Evolutionary conservation across 2,797 vertebrate species (phyloP).

Genomic region (Thamnophis elegans): DNA sequence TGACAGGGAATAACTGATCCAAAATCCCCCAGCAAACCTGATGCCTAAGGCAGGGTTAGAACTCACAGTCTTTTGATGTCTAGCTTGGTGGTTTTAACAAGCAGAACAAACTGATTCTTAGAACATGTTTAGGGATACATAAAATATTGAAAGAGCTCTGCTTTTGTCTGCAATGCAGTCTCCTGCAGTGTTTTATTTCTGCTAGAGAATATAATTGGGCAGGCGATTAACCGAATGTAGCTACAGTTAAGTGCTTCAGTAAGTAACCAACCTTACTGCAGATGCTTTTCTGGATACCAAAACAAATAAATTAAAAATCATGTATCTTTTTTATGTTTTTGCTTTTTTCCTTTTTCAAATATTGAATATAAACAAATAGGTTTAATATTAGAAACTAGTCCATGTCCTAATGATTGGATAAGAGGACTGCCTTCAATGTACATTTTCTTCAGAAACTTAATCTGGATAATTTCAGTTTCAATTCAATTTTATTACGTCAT

Average conservation of each 20-base stretch:
- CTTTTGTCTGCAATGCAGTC: neutral
- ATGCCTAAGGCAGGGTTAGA: neutral
- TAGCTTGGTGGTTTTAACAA: neutral
- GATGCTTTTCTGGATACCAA: neutral
- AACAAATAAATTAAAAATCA: neutral
- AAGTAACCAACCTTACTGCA: neutral
- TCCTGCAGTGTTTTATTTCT: constrained; percentile 16
- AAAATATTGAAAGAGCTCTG: neutral
- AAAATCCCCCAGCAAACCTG: neutral
- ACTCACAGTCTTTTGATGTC: neutral
- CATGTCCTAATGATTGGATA: neutral
- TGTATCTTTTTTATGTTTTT: neutral
- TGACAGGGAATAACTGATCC: neutral
- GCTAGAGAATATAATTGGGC: neutral
- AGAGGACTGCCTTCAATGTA: neutral
- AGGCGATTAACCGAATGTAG: constrained; percentile 4
- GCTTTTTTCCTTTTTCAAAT: neutral
- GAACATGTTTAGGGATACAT: neutral
- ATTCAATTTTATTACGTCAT: neutral
- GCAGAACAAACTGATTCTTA: neutral
- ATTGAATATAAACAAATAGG: neutral
- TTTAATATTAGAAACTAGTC: neutral
- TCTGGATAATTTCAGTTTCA: neutral
- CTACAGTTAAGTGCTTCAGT: neutral
- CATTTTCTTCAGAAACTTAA: neutral